Evolutionary conservation across 2,797 vertebrate species (phyloP).

Genomic region (Spea hammondii): DNA sequence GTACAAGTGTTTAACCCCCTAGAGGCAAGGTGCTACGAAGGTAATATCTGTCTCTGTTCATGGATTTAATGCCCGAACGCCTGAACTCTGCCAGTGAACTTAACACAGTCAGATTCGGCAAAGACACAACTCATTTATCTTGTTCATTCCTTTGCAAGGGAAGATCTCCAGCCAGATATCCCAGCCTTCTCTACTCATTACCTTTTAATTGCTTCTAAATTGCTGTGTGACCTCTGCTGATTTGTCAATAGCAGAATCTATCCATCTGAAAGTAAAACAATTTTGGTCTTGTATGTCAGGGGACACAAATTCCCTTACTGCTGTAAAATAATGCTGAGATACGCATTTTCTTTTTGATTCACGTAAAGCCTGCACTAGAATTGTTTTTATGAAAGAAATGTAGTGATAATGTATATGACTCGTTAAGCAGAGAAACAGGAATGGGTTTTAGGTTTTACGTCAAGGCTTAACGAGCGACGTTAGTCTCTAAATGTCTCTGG

Average conservation of each 20-base stretch:
- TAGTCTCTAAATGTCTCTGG: no score
- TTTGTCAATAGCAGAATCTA: conserved; percentile 76
- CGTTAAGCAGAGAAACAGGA: no score
- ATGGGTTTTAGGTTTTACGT: no score
- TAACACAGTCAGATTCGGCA: conserved; percentile 58
- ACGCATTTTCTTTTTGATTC: conserved; percentile 14
- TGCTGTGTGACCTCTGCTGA: conserved; percentile 77
- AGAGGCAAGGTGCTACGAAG: conserved; percentile 24
- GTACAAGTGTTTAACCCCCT: conserved; percentile 39
- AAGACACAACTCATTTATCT: conserved; percentile 67
- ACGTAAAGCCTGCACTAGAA: not conserved
- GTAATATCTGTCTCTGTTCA: conserved; percentile 10
- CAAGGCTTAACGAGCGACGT: no score
- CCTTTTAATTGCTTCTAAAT: conserved; percentile 92
- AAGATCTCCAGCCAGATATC: conserved; percentile 78
- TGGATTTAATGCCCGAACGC: conserved; percentile 41
- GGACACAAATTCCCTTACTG: conserved; percentile 53
- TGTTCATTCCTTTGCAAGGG: conserved; percentile 62
- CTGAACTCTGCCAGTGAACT: conserved; percentile 52
- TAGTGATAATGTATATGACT: no score
- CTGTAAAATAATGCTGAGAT: conserved; percentile 29
- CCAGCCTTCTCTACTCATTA: conserved; percentile 84
- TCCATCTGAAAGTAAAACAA: conserved; percentile 63
- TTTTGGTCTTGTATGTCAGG: conserved; percentile 52
- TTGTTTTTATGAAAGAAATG: no score